Evolutionary conservation across 2,888 invertebrate species (phyloP).

Genomic region (Polietes domitor): DNA sequence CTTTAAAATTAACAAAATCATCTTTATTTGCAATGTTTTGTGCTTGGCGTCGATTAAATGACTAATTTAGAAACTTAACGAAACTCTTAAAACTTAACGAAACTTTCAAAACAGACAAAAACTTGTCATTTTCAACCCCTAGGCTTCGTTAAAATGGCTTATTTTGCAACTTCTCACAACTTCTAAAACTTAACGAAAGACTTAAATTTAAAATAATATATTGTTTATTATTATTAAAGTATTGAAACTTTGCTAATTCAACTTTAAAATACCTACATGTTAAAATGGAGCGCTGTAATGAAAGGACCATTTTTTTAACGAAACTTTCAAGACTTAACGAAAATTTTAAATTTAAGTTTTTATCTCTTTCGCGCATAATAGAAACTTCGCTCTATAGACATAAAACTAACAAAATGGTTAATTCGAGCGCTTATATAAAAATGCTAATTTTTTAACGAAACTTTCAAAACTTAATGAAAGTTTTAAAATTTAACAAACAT

Average conservation of each 20-base stretch:
- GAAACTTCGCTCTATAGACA: too few relatives aligned
- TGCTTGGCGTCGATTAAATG: neutral
- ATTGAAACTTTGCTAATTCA: too few relatives aligned
- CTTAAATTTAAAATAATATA: too few relatives aligned
- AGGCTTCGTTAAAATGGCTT: neutral
- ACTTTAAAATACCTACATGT: too few relatives aligned
- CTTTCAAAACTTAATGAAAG: neutral
- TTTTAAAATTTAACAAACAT: neutral
- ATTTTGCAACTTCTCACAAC: neutral
- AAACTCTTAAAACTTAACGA: neutral
- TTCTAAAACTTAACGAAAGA: neutral
- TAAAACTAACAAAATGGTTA: neutral
- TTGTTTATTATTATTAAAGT: too few relatives aligned
- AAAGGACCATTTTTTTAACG: too few relatives aligned
- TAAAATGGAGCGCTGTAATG: too few relatives aligned
- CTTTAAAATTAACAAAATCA: neutral
- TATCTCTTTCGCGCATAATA: too few relatives aligned
- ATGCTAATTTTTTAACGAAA: neutral
- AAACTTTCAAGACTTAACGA: constrained; percentile 23
- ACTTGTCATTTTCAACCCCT: too few relatives aligned
- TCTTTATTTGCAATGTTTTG: neutral
- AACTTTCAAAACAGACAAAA: neutral
- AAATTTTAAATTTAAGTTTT: neutral
- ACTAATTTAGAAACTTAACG: neutral
- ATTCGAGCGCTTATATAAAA: too few relatives aligned